A percentile compares a stretch with the other conserved stretches of the same genome.
phyloP scores from a whole-genome alignment of 1,140 invertebrate species.

The Tetraneura akinire region DNA sequence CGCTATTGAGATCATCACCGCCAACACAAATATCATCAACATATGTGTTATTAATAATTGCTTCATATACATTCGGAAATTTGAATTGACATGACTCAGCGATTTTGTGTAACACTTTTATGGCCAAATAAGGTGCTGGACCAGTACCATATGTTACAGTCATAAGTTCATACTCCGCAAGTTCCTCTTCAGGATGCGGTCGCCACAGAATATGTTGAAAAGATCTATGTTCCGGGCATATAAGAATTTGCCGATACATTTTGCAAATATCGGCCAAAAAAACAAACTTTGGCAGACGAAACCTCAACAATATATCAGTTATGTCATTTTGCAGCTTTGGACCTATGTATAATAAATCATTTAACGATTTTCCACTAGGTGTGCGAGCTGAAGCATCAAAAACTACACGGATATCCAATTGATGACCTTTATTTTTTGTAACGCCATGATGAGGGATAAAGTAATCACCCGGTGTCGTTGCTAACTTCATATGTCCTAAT shows the following conservation, averaged over 20 bases:
- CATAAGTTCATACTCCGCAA: no score
- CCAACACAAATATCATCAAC: no score
- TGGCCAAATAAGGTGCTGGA: no score
- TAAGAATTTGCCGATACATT: conserved; percentile 54
- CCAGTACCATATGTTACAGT: no score
- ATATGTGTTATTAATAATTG: no score
- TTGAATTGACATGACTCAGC: no score
- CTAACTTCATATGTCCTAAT: background rate
- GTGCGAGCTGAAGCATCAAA: conserved; percentile 57
- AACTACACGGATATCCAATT: conserved; percentile 58
- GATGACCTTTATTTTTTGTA: background rate
- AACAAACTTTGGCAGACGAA: conserved; percentile 55
- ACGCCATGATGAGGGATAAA: background rate
- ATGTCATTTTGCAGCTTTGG: no score
- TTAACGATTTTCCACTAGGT: conserved; percentile 54
- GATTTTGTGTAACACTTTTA: no score
- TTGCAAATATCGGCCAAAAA: conserved; percentile 58
- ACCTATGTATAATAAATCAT: conserved; percentile 56
- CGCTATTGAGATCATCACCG: no score
- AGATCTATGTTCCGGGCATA: conserved; percentile 46
- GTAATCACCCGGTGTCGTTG: background rate
- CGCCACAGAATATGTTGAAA: no score
- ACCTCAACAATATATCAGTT: conserved; percentile 58
- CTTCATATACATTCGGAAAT: no score
- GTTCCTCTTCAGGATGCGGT: no score